phyloP scores from a whole-genome alignment of 1,140 invertebrate genomes.

The Drosophila ironensis region DNA sequence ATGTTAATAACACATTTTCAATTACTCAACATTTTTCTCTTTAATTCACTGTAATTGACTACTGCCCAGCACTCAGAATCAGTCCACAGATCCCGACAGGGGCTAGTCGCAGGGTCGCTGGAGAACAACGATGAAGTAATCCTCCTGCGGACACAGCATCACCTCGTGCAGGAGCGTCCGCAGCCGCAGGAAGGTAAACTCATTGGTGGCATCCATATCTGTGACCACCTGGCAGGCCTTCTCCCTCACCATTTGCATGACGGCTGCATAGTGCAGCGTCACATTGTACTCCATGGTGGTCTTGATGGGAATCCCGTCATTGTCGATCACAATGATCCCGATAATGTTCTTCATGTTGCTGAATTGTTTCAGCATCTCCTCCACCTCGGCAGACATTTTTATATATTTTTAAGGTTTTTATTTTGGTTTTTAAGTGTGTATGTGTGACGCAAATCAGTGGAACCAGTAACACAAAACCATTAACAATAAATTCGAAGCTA shows the following conservation, averaged over 20 bases:
- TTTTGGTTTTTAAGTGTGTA: neutral
- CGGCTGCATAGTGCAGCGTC: constrained; percentile 88
- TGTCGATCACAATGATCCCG: constrained; percentile 87
- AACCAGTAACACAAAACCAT: no score
- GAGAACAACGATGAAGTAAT: constrained; percentile 87
- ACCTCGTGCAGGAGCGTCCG: constrained; percentile 96
- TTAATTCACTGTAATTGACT: constrained; percentile 27
- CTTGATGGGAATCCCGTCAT: constrained; percentile 91
- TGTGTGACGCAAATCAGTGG: no score
- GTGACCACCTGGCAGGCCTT: constrained; percentile 88
- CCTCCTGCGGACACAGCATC: constrained; percentile 92
- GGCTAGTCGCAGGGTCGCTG: constrained; percentile 85
- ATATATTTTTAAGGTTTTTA: neutral
- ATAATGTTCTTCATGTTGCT: constrained; percentile 87
- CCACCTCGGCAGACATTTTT: constrained; percentile 87
- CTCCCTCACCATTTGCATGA: constrained; percentile 86
- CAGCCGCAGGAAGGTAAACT: constrained; percentile 91
- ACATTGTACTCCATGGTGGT: constrained; percentile 89
- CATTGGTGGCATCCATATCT: constrained; percentile 91
- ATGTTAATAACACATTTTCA: constrained; percentile 18
- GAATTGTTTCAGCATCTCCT: constrained; percentile 90
- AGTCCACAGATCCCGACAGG: neutral
- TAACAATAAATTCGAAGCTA: no score
- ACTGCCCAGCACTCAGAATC: constrained; percentile 16
- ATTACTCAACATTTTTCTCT: constrained; percentile 13